phyloP scores from a whole-genome alignment of 1,140 invertebrate species.

The Periplaneta americana region DNA sequence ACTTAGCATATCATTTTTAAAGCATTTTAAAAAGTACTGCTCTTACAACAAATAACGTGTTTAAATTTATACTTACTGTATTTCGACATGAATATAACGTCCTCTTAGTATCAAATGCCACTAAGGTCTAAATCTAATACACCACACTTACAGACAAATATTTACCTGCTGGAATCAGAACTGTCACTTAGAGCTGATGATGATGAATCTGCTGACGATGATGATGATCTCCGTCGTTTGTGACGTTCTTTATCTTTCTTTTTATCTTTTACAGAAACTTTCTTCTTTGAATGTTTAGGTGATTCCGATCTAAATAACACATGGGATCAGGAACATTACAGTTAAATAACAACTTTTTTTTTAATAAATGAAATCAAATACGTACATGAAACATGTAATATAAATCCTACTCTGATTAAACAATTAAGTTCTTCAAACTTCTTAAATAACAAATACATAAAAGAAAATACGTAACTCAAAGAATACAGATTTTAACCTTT shows the following conservation, averaged over 20 bases:
- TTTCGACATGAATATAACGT: too few relatives aligned
- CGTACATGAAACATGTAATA: background rate
- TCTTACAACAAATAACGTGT: too few relatives aligned
- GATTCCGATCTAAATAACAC: slow-evolving; percentile 17
- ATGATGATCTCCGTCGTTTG: slow-evolving; percentile 14
- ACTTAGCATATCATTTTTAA: too few relatives aligned
- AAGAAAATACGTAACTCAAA: background rate
- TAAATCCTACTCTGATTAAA: background rate
- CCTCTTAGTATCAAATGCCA: too few relatives aligned
- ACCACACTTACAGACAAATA: too few relatives aligned
- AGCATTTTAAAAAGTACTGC: too few relatives aligned
- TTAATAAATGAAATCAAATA: background rate
- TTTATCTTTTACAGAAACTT: slow-evolving; percentile 17
- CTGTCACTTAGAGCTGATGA: slow-evolving; percentile 12
- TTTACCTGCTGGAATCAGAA: slow-evolving; percentile 18
- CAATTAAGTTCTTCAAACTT: background rate
- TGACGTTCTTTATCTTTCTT: slow-evolving; percentile 20
- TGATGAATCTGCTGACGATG: slow-evolving; percentile 12
- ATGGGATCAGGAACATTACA: background rate
- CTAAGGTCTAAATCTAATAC: too few relatives aligned
- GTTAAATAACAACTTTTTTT: background rate
- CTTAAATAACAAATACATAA: background rate
- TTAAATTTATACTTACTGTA: too few relatives aligned
- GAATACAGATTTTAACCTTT: background rate
- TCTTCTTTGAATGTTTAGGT: slow-evolving; percentile 20